A percentile compares a stretch with the other conserved stretches of the same genome.
Evolutionary conservation across 2,797 vertebrate species (phyloP).

Genomic region (Cichlasoma orientale): DNA sequence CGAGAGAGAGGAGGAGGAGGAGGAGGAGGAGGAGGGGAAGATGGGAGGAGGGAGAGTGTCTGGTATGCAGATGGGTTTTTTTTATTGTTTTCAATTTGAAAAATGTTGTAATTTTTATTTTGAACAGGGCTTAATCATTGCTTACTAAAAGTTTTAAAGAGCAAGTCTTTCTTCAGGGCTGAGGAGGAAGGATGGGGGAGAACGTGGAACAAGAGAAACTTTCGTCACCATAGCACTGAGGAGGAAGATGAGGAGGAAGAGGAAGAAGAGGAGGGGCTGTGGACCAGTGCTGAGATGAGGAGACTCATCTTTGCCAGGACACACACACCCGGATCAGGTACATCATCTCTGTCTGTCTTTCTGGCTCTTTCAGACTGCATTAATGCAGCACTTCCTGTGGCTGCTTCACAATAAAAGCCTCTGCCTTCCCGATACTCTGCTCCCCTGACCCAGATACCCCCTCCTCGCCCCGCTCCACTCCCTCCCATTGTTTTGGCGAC

Average conservation of each 20-base stretch:
- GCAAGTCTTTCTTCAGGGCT: conserved; percentile 22
- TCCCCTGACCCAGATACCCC: conserved; percentile 25
- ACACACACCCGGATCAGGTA: conserved; percentile 63
- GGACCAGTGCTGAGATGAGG: conserved; percentile 62
- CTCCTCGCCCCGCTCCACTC: conserved; percentile 45
- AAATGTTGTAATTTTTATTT: background rate
- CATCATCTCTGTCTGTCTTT: background rate
- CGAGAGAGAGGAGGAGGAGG: conserved; percentile 6
- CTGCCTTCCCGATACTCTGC: background rate
- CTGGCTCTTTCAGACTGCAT: background rate
- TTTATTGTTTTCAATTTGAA: too few relatives aligned
- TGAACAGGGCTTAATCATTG: background rate
- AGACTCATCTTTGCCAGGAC: conserved; percentile 51
- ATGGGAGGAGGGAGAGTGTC: background rate
- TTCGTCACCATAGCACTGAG: conserved; percentile 86
- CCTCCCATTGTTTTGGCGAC: conserved; percentile 69
- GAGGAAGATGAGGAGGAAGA: conserved; percentile 84
- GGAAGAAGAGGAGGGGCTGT: conserved; percentile 81
- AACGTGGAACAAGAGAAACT: conserved; percentile 85
- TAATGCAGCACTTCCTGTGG: conserved; percentile 1
- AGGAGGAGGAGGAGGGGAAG: background rate
- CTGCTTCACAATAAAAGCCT: conserved; percentile 10
- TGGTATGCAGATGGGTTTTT: conserved; percentile 12
- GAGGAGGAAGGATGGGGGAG: conserved; percentile 77
- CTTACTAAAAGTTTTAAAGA: background rate